phyloP scores from a whole-genome alignment of 2,113 vertebrate species.

The Clupea harengus region DNA sequence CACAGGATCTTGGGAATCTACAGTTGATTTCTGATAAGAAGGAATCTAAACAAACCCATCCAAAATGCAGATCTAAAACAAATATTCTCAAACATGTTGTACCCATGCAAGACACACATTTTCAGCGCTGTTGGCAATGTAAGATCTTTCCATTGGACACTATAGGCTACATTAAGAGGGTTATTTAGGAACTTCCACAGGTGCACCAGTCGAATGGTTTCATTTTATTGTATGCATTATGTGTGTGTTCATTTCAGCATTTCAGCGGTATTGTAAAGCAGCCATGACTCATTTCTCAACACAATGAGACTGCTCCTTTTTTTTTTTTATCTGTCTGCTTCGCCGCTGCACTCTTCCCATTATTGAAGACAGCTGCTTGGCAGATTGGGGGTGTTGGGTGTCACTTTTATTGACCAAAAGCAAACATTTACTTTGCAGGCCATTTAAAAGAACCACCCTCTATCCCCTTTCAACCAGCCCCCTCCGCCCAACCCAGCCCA shows the following conservation, averaged over 20 bases:
- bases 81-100: too few relatives aligned
- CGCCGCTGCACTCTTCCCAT: neutral
- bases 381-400: slow-evolving; percentile 46
- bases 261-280: neutral
- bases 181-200: neutral
- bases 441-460: slow-evolving; percentile 44
- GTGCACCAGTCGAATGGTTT: neutral
- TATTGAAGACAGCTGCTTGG: slow-evolving; percentile 45
- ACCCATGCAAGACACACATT: too few relatives aligned
- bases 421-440: slow-evolving; percentile 52
- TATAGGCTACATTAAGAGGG: neutral
- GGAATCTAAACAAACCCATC: too few relatives aligned
- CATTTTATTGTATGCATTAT: neutral
- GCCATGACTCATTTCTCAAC: slow-evolving; percentile 12
- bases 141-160: too few relatives aligned
- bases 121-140: too few relatives aligned
- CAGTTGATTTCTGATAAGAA: too few relatives aligned
- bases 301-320: slow-evolving; percentile 21
- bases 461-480: neutral
- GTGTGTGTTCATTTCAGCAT: slow-evolving; percentile 12
- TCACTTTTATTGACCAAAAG: slow-evolving; percentile 50
- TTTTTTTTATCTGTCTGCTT: slow-evolving; percentile 26
- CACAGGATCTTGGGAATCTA: too few relatives aligned
- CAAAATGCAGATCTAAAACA: too few relatives aligned
- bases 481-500: slow-evolving; percentile 20